Base-by-base conservation (phyloP, 2,888 invertebrate genomes). In the Heliconius sara region DNA sequence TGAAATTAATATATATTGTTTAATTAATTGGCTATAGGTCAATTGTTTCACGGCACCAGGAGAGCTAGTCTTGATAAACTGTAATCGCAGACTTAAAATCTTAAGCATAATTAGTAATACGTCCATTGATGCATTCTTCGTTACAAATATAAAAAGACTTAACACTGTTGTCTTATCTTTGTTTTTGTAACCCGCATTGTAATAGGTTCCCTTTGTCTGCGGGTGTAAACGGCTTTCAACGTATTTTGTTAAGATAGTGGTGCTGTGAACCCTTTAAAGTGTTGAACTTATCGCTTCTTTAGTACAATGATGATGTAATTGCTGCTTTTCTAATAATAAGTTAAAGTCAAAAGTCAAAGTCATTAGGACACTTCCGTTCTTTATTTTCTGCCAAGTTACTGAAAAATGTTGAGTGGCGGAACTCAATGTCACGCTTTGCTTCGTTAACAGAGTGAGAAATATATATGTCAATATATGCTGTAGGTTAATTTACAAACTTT, bases 181-280 rank as follows among this genome's bases (percentile, higher is more conserved):
- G 12, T 73, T 10, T 60, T 78, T 78, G 57, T 66, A 30, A 34
- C 81, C 81, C 81, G 76, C 72, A 81, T 79, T 76, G 63, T 79
- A 77, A 66, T 67, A 65, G 9, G 77, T 81, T 74, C 67, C 67
- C 68, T 72, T 73, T 75, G 57, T 60, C 68, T 79, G 39, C 71
- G 79, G 77, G 77, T 65, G 30, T 74, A 66, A 72, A 77, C 77
- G 65, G 72, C 74, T 77, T 79, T 72, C 43, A 80, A 67, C 67
- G 67, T 73, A 72, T 73, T 72, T 68, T 25, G 72, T 80, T 74
- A 76, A 77, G 76, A 65, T 75, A 65, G 47, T 52, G 43, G 39
- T 52, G 60, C 72, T 77, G 63, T 57, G 70, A 78, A 72, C 60
- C 65, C 78, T 67, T 76, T 76, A 19, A 80, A 68, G 73, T 78